Evolutionary conservation across 2,113 vertebrate genomes (phyloP), one percentile per base, ranked within the genome.

Genomic region (Coreoperca whiteheadi): DNA sequence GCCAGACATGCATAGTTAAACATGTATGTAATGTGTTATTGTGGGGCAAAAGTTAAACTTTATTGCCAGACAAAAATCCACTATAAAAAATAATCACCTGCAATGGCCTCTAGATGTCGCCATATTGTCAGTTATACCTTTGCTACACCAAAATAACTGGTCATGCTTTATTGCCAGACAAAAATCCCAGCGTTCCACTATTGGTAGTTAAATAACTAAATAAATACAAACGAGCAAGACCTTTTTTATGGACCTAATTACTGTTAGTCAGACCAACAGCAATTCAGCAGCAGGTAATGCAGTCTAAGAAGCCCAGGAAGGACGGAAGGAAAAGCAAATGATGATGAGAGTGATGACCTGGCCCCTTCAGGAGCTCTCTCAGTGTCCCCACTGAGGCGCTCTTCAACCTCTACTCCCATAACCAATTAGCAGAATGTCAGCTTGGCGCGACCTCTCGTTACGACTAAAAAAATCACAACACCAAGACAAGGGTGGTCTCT

Each of bases 371-470:
- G 81, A 81, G 83, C 43, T 76, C 54, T 85, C 46, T n/a, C 28
- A 84, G 41, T 64, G 65, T 50, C 68, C 86, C 89, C 82, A 86
- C 89, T 82, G 79, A 68, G 90, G 39, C 20, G 41, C 76, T 92
- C 81, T 84, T 83, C 64, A 83, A 67, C 77, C 78, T 78, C 43
- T 69, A 79, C 76, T 59, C 65, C 64, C 41, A 63, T 30, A 78
- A 79, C 78, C 88, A 94, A 94, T 94, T 93, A 94, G 69, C 84
- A 91, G 75, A 94, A 94, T 93, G 93, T 93, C 92, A 94, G 59
- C 77, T 46, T 82, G 83, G 30, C 18, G n/a, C 30, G 61, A 89
- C 86, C 81, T 85, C 79, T 90, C 37, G 16, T 83, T 88, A 90
- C 14, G 41, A 84, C 53, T 63, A 61, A 85, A 92, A n/a, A 92